Percentiles rank a stretch among this genome's conserved stretches.
phyloP scores from a whole-genome alignment of 2,797 vertebrate genomes.

The Enteromius paludinosus region DNA sequence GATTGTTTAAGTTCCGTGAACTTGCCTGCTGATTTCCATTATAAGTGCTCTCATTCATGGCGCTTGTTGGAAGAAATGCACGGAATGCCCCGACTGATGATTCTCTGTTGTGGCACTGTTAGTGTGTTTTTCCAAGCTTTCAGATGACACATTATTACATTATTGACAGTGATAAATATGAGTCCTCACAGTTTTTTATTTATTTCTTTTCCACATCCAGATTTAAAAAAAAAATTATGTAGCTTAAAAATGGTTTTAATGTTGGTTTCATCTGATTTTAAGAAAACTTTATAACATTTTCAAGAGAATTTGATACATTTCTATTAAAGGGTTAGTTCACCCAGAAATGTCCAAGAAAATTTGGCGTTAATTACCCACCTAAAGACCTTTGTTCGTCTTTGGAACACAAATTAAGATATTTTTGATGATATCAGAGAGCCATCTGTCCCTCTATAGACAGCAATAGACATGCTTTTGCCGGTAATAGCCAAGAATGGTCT shows the following conservation, averaged over 20 bases:
- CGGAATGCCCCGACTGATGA: constrained; percentile 48
- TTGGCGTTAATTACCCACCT: too few relatives aligned
- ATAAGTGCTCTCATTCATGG: constrained; percentile 53
- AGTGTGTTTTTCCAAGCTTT: constrained; percentile 53
- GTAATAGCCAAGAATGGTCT: neutral
- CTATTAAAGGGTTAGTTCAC: too few relatives aligned
- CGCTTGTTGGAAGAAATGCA: constrained; percentile 50
- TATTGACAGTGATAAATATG: constrained; percentile 68
- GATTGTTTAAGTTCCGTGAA: constrained; percentile 62
- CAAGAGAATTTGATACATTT: neutral
- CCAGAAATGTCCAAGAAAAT: too few relatives aligned
- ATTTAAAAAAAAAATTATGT: too few relatives aligned
- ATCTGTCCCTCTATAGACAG: too few relatives aligned
- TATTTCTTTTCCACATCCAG: constrained; percentile 48
- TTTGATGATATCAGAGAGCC: too few relatives aligned
- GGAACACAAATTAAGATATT: too few relatives aligned
- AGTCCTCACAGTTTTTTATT: constrained; percentile 70
- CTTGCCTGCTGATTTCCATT: constrained; percentile 61
- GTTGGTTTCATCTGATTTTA: neutral
- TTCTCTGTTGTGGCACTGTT: constrained; percentile 53
- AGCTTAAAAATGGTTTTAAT: neutral
- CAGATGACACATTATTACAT: constrained; percentile 53
- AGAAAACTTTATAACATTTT: neutral
- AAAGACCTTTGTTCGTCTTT: too few relatives aligned
- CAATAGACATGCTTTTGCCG: neutral